Percentiles rank a stretch among this genome's conserved stretches.
phyloP scores from a whole-genome alignment of 2,113 vertebrate genomes.

The Bubo bubo region DNA sequence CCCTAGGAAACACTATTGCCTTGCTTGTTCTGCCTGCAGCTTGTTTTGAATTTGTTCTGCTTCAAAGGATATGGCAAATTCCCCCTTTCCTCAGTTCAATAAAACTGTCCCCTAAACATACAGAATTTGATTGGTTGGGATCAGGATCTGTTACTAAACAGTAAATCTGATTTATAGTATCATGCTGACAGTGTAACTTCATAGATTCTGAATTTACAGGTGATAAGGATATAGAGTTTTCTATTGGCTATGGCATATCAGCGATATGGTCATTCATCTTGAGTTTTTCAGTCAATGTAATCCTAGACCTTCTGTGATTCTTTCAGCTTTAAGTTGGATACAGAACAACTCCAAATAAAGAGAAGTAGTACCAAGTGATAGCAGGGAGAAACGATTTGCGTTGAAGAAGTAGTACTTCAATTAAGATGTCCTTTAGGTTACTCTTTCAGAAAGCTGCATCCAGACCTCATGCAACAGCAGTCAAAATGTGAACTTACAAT shows the following conservation, averaged over 20 bases:
- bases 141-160: not conserved
- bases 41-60: not conserved
- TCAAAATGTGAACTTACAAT: not conserved
- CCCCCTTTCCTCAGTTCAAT: not conserved
- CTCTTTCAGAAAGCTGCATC: not conserved
- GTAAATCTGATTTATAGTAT: not conserved
- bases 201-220: not conserved
- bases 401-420: not conserved
- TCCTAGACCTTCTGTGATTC: not conserved
- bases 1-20: not conserved
- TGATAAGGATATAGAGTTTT: not conserved
- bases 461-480: not conserved
- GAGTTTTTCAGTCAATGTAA: not conserved
- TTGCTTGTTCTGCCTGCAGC: not conserved
- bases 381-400: not conserved
- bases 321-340: not conserved
- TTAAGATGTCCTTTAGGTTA: not conserved
- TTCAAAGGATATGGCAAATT: not conserved
- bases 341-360: not conserved
- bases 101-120: not conserved
- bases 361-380: not conserved
- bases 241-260: not conserved
- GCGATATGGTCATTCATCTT: not conserved
- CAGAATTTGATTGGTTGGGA: not conserved
- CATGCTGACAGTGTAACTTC: not conserved